These are phyloP conservation scores for Aleiodes testaceus DNA, from an alignment of 2,888 invertebrate genomes.

Conservation along the genomic window DNA sequence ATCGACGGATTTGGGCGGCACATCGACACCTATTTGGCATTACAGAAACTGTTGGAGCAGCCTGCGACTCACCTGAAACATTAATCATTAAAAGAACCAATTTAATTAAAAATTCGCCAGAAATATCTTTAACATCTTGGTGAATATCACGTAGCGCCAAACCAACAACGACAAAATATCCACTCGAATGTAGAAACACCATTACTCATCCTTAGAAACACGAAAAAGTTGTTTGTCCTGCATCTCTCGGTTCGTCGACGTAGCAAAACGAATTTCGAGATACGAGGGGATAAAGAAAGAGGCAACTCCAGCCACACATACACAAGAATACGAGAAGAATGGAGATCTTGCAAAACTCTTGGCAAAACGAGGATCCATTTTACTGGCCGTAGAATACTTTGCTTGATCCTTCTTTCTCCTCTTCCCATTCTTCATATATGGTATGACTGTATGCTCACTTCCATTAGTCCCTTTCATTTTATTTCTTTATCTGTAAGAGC, in stretches of 20 bases:
- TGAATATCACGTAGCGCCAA: constrained; percentile 59
- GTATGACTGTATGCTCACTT: constrained; percentile 36
- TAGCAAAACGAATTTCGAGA: constrained; percentile 33
- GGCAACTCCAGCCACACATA: neutral
- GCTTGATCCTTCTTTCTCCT: constrained; percentile 52
- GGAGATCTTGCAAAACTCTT: constrained; percentile 56
- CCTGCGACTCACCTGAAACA: constrained; percentile 73
- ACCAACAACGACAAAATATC: constrained; percentile 66
- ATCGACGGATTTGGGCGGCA: constrained; percentile 65
- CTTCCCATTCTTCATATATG: constrained; percentile 33
- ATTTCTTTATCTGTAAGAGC: constrained; percentile 29
- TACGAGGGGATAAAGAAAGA: constrained; percentile 19
- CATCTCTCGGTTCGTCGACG: constrained; percentile 57
- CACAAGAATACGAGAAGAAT: constrained; percentile 42
- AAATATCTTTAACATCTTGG: constrained; percentile 22
- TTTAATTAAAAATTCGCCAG: constrained; percentile 46
- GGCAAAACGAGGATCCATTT: constrained; percentile 65
- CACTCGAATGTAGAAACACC: constrained; percentile 63
- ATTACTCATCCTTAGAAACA: constrained; percentile 64
- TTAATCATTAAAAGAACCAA: neutral
- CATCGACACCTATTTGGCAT: constrained; percentile 74
- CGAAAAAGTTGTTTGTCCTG: constrained; percentile 71
- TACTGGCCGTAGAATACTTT: constrained; percentile 58
- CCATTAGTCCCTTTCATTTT: constrained; percentile 43
- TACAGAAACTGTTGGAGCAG: constrained; percentile 72